These are phyloP conservation scores for Chunga burmeisteri DNA, from an alignment of 2,113 vertebrate species.

Conservation along the genomic window DNA sequence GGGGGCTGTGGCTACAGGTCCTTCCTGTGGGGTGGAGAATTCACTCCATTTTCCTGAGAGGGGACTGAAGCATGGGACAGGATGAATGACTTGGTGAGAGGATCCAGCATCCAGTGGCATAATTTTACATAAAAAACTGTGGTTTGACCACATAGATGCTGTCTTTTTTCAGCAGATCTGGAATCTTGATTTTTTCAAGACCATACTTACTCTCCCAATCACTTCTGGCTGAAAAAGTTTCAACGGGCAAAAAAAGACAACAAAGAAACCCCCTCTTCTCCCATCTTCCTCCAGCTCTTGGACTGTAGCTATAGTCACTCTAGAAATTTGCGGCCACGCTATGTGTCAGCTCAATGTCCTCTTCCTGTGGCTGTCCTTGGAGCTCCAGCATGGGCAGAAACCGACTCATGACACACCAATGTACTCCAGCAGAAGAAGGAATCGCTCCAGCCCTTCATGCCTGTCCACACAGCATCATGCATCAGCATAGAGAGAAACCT, in stretches of 20 bases:
- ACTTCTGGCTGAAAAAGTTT: not conserved
- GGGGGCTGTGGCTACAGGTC: not conserved
- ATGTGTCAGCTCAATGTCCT: not conserved
- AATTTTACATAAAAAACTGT: not conserved
- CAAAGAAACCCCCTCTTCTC: not conserved
- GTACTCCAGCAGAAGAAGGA: not conserved
- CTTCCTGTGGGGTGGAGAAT: not conserved
- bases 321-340: not conserved
- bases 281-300: not conserved
- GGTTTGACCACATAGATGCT: not conserved
- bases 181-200: not conserved
- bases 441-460: not conserved
- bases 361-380: not conserved
- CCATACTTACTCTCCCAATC: not conserved
- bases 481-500: not conserved
- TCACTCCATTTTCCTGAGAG: not conserved
- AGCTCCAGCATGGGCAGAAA: not conserved
- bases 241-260: not conserved
- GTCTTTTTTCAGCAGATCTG: not conserved
- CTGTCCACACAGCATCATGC: not conserved
- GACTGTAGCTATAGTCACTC: not conserved
- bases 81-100: not conserved
- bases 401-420: not conserved
- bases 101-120: not conserved
- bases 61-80: not conserved